Conservation (phyloP, 2,797 vertebrate species). For the Scolopax bukidnonensis region DNA sequence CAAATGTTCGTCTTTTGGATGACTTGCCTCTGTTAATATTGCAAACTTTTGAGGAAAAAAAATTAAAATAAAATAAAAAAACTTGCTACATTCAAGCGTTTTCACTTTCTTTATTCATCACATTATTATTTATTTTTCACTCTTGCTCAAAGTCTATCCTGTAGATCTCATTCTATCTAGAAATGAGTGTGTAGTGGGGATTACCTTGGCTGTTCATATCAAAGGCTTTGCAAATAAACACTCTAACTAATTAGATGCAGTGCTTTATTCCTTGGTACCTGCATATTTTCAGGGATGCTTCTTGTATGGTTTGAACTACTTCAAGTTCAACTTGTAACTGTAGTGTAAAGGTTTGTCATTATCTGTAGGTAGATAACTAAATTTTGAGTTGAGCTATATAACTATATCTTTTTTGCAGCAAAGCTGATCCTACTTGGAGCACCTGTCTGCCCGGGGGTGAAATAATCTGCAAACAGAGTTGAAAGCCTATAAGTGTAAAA, state of each 20-base stretch:
- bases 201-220: neutral
- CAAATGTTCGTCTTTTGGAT: neutral
- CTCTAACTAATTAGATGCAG: neutral
- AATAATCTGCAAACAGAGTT: slow-evolving; percentile 5
- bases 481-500: neutral
- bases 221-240: neutral
- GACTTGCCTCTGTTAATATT: neutral
- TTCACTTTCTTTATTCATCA: neutral
- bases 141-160: neutral
- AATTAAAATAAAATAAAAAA: neutral
- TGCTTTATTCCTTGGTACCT: neutral
- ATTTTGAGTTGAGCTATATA: neutral
- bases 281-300: neutral
- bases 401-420: neutral
- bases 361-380: neutral
- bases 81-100: neutral
- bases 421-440: neutral
- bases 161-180: neutral
- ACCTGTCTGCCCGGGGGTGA: neutral
- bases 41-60: neutral
- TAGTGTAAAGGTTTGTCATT: neutral
- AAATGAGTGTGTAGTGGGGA: neutral
- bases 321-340: neutral
- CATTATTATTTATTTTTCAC: neutral
- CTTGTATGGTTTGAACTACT: neutral